Conservation (phyloP, 2,888 invertebrate species). For the Prosopocoilus inquinatus region DNA sequence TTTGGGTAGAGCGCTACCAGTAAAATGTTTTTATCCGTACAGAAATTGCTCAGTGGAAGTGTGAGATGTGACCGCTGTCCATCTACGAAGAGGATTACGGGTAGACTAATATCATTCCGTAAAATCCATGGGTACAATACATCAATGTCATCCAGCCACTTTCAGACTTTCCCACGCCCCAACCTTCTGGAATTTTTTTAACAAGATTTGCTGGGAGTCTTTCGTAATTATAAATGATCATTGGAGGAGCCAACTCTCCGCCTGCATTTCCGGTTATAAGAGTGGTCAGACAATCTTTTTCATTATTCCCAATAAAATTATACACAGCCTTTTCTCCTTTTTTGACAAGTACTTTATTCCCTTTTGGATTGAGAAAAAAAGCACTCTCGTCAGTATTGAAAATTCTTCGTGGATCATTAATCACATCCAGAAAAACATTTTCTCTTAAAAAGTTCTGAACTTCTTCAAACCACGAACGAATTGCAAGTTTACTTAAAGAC, state of each 20-base stretch:
- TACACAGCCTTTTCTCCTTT: slow-evolving; percentile 38
- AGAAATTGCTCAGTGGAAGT: too few relatives aligned
- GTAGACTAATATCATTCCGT: too few relatives aligned
- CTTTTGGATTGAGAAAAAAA: slow-evolving; percentile 42
- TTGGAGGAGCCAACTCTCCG: slow-evolving; percentile 27
- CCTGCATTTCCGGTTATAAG: slow-evolving; percentile 31
- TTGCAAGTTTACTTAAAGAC: background rate
- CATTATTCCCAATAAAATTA: slow-evolving; percentile 30
- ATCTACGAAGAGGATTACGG: too few relatives aligned
- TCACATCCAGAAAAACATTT: too few relatives aligned
- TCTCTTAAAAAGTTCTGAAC: slow-evolving; percentile 32
- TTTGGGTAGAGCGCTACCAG: too few relatives aligned
- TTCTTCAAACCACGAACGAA: slow-evolving; percentile 39
- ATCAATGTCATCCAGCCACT: slow-evolving; percentile 49
- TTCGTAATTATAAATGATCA: slow-evolving; percentile 36
- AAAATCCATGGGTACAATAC: too few relatives aligned
- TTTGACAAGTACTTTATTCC: slow-evolving; percentile 36
- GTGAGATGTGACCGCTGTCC: too few relatives aligned
- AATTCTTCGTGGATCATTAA: slow-evolving; percentile 35
- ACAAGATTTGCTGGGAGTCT: slow-evolving; percentile 34
- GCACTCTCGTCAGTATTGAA: slow-evolving; percentile 45
- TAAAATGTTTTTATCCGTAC: too few relatives aligned
- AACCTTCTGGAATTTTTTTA: slow-evolving; percentile 35
- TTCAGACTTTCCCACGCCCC: slow-evolving; percentile 45
- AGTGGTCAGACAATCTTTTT: slow-evolving; percentile 36